Evolutionary conservation across 1,140 invertebrate species (phyloP).

Genomic region (Geopemphigus sp.): DNA sequence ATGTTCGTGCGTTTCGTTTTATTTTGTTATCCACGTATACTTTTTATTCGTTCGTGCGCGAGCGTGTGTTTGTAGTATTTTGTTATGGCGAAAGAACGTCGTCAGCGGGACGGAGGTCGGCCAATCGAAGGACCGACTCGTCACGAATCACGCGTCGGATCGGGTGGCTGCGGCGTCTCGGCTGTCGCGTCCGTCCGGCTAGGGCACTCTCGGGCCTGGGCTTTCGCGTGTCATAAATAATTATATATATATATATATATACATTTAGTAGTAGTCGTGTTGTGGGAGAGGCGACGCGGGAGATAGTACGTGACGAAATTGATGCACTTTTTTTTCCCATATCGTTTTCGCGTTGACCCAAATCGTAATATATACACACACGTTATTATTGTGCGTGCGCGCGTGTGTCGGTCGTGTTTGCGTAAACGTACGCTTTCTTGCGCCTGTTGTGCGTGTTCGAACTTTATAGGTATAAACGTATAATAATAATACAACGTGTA

Average conservation of each 20-base stretch:
- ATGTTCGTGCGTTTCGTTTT: too few relatives aligned
- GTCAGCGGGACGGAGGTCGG: background rate
- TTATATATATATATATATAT: background rate
- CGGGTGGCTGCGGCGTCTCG: too few relatives aligned
- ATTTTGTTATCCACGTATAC: too few relatives aligned
- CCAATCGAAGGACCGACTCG: background rate
- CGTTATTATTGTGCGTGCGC: background rate
- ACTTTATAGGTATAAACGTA: background rate
- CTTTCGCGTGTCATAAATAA: conserved; percentile 12
- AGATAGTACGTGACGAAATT: conserved; percentile 27
- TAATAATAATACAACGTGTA: background rate
- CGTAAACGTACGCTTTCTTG: background rate
- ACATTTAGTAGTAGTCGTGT: too few relatives aligned
- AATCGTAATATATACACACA: background rate
- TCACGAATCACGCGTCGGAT: background rate
- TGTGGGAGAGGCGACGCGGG: background rate
- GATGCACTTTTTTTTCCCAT: conserved; percentile 29
- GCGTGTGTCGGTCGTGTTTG: background rate
- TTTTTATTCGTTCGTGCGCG: too few relatives aligned
- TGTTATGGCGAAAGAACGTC: too few relatives aligned
- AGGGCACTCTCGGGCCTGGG: background rate
- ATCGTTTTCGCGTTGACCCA: conserved; percentile 29
- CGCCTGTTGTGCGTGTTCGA: background rate
- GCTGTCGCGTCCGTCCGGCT: background rate
- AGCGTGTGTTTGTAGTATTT: too few relatives aligned